These are phyloP conservation scores for Gorilla gorilla DNA, from an alignment of 2,113 vertebrate genomes.

Conservation along the genomic window DNA sequence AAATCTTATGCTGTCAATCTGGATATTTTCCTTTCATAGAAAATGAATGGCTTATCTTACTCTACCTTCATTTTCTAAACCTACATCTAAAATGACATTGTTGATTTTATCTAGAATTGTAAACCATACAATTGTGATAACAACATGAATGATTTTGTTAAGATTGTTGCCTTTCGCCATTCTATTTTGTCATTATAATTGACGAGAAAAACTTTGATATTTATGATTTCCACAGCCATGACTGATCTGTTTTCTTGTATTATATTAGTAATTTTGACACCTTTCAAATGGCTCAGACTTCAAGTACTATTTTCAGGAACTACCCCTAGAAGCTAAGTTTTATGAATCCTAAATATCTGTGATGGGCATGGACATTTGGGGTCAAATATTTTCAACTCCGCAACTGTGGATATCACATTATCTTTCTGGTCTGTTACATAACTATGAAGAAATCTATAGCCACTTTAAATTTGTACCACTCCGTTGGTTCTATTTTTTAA, in stretches of 20 bases:
- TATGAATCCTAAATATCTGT: neutral
- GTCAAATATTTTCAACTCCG: neutral
- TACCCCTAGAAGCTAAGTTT: neutral
- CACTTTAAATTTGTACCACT: neutral
- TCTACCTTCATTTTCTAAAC: neutral
- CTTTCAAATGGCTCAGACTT: neutral
- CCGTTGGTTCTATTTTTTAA: neutral
- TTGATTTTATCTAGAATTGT: neutral
- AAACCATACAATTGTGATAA: neutral
- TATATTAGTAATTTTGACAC: neutral
- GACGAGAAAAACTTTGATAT: neutral
- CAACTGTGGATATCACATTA: accelerated
- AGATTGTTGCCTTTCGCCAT: neutral
- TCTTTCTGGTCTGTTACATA: neutral
- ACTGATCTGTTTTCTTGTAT: neutral
- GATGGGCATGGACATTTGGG: too few relatives aligned
- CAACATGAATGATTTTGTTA: neutral
- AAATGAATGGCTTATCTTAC: neutral
- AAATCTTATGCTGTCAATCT: neutral
- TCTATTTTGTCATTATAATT: neutral
- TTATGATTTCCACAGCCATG: neutral
- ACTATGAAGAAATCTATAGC: neutral
- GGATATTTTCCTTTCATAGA: neutral
- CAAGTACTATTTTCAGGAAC: neutral
- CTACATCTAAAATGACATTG: neutral